A percentile compares a stretch with the other conserved stretches of the same genome.
phyloP scores from a whole-genome alignment of 2,888 invertebrate species.

The Macrophya annulata region DNA sequence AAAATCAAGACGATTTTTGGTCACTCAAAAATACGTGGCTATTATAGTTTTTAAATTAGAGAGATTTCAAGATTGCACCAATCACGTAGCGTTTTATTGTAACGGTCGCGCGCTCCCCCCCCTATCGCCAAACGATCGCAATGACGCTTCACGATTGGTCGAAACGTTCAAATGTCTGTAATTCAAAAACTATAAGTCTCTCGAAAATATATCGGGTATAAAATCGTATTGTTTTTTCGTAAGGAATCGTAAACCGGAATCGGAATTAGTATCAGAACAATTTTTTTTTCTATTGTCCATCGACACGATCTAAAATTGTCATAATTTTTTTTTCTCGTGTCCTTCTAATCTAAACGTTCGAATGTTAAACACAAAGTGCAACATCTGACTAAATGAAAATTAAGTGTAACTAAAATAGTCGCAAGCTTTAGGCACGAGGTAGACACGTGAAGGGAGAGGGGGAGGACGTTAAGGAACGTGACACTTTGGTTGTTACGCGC shows the following conservation, averaged over 20 bases:
- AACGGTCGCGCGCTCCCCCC: background rate
- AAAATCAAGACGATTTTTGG: background rate
- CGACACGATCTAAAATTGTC: background rate
- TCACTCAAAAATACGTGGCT: background rate
- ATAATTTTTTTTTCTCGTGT: background rate
- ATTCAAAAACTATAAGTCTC: background rate
- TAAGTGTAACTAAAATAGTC: background rate
- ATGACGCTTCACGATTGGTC: background rate
- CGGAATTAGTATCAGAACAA: background rate
- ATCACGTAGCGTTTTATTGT: background rate
- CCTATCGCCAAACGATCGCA: background rate
- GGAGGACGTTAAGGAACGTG: slow-evolving; percentile 21
- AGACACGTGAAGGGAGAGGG: background rate
- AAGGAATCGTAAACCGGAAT: background rate
- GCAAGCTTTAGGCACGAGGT: slow-evolving; percentile 29
- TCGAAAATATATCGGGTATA: background rate
- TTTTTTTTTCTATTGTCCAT: no score
- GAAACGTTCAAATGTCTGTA: background rate
- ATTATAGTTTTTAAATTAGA: background rate
- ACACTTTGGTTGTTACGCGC: slow-evolving; percentile 52
- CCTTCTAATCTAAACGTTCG: background rate
- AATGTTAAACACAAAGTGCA: background rate
- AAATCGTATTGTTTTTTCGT: background rate
- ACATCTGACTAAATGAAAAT: background rate
- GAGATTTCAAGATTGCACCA: background rate